Base-by-base conservation (phyloP, 2,888 invertebrate species). In the Nasonia oneida region DNA sequence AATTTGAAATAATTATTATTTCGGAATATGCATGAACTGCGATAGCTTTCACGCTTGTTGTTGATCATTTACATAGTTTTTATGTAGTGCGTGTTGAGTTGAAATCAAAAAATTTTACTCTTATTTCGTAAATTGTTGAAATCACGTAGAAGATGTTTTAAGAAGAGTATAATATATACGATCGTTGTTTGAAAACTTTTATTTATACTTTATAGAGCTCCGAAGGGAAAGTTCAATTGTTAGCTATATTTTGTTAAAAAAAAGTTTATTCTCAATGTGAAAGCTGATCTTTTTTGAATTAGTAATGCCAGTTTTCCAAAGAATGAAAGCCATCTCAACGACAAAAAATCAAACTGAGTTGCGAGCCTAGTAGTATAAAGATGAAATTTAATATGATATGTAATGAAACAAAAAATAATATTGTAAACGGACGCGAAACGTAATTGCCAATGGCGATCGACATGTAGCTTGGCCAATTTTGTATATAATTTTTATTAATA, bases 401-500 rank as follows among this genome's bases (percentile, higher is more conserved):
- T 85, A 81, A 64, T 42, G 74, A 76, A 85, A 37, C 14, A 33
- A 76, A 86, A 76, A 84, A 50, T 39, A 74, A 67, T 67, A 82
- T 47, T 12, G 67, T 79, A 70, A 74, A 53, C 8, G 39, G 53
- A 80, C 50, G 61, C 64, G 78, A 57, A 78, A 81, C 75, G 75
- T 15, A 73, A 85, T 82, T 82, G 78, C 50, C 64, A 78, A 50
- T 74, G 57, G 42, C 87, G 90, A 91, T 90, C 90, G 90, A 91
- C 90, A 91, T 90, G 91, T 92, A 92, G 92, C 91, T 91, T 91
- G 92, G 91, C 92, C 91, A 91, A 91, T 92, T 92, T 92, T 93
- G 92, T 93, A 93, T 93, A 85, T 85, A 85, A 81, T 77, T 87
- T 87, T 88, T 88, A 88, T 89, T 88, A 88, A 88, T 88, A 87